These are phyloP conservation scores for Pycnomerus fuliginosus DNA, from an alignment of 2,888 invertebrate genomes.

Conservation along the genomic window DNA sequence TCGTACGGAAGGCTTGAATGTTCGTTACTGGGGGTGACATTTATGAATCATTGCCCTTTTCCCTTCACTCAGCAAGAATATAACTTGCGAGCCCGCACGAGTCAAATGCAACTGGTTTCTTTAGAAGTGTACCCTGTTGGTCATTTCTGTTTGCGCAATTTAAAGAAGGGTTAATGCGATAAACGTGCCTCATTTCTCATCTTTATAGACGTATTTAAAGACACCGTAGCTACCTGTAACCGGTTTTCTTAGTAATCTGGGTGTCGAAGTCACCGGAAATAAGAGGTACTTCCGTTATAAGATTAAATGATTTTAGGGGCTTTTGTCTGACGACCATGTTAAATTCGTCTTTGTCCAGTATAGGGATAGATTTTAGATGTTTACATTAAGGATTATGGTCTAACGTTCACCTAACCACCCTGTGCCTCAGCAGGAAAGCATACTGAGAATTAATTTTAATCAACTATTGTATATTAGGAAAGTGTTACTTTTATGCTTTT, in stretches of 20 bases:
- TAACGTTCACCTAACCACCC: too few species aligned
- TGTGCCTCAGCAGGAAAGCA: too few species aligned
- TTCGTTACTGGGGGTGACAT: too few species aligned
- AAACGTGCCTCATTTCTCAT: constrained; percentile 26
- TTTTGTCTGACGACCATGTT: constrained; percentile 28
- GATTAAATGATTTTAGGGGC: constrained; percentile 37
- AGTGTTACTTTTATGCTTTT: too few species aligned
- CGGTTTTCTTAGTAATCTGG: constrained; percentile 25
- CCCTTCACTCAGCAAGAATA: not conserved
- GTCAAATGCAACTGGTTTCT: constrained; percentile 13
- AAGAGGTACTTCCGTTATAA: constrained; percentile 39
- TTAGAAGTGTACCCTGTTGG: constrained; percentile 6
- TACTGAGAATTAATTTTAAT: too few species aligned
- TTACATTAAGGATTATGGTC: constrained; percentile 21
- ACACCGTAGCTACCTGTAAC: constrained; percentile 26
- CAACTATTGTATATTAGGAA: too few species aligned
- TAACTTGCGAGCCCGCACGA: constrained; percentile 14
- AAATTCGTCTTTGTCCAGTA: constrained; percentile 29
- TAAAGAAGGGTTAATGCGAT: constrained; percentile 25
- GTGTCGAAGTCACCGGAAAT: constrained; percentile 40
- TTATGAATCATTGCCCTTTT: too few species aligned
- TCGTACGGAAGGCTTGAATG: too few species aligned
- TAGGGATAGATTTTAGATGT: constrained; percentile 10
- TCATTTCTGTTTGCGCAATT: constrained; percentile 15
- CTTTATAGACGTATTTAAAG: constrained; percentile 2